Evolutionary conservation across 2,797 vertebrate species (phyloP).

Genomic region (Pachyuromys duprasi): DNA sequence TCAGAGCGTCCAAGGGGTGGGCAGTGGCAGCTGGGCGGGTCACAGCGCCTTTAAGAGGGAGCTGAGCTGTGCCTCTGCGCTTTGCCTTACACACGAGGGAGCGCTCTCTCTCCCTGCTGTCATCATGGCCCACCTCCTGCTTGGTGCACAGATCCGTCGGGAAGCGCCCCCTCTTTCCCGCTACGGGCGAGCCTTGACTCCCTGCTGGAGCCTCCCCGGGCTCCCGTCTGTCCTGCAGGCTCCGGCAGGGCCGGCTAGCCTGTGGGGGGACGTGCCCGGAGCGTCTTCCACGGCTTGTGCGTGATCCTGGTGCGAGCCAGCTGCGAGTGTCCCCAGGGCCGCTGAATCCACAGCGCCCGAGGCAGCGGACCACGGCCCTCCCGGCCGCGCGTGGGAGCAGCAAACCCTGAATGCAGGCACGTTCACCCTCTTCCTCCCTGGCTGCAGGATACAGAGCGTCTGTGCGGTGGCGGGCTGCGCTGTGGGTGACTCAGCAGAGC

Average conservation of each 20-base stretch:
- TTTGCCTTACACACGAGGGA: not conserved
- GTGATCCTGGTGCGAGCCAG: too few relatives aligned
- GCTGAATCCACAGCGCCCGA: not conserved
- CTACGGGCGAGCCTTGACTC: accelerated
- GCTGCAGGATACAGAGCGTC: not conserved
- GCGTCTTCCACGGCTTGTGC: not conserved
- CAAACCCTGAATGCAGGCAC: slow-evolving; percentile 74
- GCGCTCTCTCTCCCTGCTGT: accelerated
- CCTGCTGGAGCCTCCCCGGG: too few relatives aligned
- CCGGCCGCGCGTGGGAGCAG: slow-evolving; percentile 69
- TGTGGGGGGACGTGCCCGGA: not conserved
- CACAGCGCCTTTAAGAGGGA: slow-evolving; percentile 79
- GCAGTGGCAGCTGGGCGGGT: slow-evolving; percentile 15
- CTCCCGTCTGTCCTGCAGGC: too few relatives aligned
- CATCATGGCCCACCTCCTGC: accelerated
- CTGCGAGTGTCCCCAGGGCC: not conserved
- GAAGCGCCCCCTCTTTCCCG: accelerated
- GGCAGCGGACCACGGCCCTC: not conserved
- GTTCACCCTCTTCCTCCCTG: slow-evolving; percentile 66
- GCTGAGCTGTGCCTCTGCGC: accelerated
- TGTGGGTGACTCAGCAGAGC: slow-evolving; percentile 61
- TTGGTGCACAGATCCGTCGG: accelerated
- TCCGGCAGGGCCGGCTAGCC: too few relatives aligned
- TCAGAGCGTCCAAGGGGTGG: slow-evolving; percentile 13
- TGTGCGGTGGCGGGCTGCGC: not conserved